These are phyloP conservation scores for Sebastiscus tertius DNA, from an alignment of 2,797 vertebrate species.

Conservation along the genomic window DNA sequence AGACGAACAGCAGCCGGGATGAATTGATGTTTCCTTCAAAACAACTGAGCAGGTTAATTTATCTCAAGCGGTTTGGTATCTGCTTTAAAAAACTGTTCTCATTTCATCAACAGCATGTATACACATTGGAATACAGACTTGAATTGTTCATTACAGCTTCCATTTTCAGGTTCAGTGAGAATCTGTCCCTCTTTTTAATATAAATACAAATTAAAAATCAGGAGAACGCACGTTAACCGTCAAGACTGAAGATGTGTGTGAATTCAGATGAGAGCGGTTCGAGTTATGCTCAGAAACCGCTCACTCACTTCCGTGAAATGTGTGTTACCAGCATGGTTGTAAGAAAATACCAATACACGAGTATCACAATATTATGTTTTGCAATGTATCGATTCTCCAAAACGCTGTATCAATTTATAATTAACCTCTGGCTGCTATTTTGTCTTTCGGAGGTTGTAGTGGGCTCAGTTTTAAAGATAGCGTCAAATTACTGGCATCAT, in stretches of 20 bases:
- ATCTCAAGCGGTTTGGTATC: constrained; percentile 26
- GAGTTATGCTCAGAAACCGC: background rate
- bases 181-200: background rate
- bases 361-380: too few relatives aligned
- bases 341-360: too few relatives aligned
- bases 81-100: constrained; percentile 1
- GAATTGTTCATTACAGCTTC: background rate
- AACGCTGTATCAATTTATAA: too few relatives aligned
- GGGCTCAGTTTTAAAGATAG: too few relatives aligned
- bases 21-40: constrained; percentile 42
- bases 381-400: too few relatives aligned
- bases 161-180: background rate
- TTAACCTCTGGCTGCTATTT: too few relatives aligned
- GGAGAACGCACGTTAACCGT: background rate
- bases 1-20: constrained; percentile 29
- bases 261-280: background rate
- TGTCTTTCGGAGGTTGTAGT: too few relatives aligned
- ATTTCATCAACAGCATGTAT: background rate
- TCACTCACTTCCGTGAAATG: background rate
- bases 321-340: background rate
- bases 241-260: background rate
- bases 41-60: constrained; percentile 23
- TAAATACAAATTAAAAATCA: background rate
- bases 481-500: too few relatives aligned
- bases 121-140: background rate